A percentile compares a stretch with the other conserved stretches of the same genome.
Conservation (phyloP, 2,888 invertebrate genomes). For the Drosophila atripex region DNA sequence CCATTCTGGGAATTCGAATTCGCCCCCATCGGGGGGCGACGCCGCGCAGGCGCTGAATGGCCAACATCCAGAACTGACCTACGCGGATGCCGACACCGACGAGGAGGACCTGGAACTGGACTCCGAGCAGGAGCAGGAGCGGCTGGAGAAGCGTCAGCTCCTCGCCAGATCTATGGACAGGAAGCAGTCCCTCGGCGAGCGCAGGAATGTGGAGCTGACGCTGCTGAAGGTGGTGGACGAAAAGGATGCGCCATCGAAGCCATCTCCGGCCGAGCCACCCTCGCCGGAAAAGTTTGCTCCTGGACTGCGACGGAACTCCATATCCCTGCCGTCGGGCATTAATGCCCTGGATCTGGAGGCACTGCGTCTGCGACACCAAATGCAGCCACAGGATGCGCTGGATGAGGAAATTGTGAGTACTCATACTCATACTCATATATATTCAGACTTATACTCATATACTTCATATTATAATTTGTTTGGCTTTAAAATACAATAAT, state of each 20-base stretch:
- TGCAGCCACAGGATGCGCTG: conserved; percentile 76
- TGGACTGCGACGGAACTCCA: conserved; percentile 87
- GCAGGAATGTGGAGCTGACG: background rate
- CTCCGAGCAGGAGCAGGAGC: background rate
- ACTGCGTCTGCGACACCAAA: conserved; percentile 84
- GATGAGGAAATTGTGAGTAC: conserved; percentile 79
- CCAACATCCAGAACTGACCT: conserved; percentile 51
- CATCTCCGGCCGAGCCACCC: conserved; percentile 7
- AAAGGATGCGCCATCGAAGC: background rate
- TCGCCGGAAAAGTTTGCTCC: conserved; percentile 48
- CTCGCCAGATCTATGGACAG: conserved; percentile 8
- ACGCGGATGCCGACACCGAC: conserved; percentile 58
- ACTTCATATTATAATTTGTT: no score
- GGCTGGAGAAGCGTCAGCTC: conserved; percentile 1
- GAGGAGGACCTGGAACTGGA: conserved; percentile 4
- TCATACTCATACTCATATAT: no score
- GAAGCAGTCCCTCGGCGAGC: conserved; percentile 47
- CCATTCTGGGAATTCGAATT: conserved; percentile 5
- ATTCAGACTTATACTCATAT: no score
- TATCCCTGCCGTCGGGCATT: conserved; percentile 89
- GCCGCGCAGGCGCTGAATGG: conserved; percentile 60
- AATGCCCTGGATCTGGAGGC: conserved; percentile 88
- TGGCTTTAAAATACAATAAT: no score
- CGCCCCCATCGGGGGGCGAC: conserved; percentile 10
- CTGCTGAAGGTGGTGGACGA: background rate